Evolutionary conservation across 2,888 invertebrate genomes (phyloP).

Genomic region (Tetramorium bicarinatum): DNA sequence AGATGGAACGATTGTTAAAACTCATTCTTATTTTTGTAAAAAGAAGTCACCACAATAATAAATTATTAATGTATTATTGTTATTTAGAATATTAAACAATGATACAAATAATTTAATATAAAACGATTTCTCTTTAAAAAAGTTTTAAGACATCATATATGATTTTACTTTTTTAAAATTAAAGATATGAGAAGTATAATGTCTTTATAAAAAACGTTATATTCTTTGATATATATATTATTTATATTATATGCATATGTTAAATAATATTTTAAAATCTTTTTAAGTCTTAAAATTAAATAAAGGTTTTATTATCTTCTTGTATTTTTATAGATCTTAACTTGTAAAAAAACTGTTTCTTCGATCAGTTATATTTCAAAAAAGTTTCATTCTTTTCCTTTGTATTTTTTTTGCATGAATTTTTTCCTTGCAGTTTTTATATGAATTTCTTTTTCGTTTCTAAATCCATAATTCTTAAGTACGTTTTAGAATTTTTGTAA

Average conservation of each 20-base stretch:
- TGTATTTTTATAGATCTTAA: neutral
- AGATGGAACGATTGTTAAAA: neutral
- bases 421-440: neutral
- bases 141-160: neutral
- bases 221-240: no score
- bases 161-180: no score
- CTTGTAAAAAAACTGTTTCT: neutral
- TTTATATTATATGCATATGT: neutral
- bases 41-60: neutral
- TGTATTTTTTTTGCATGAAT: neutral
- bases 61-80: neutral
- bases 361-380: neutral
- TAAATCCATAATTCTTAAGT: neutral
- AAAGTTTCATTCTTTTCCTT: neutral
- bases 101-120: neutral
- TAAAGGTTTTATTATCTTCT: neutral
- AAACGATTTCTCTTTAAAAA: slow-evolving; percentile 1
- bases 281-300: neutral
- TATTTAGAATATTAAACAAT: neutral
- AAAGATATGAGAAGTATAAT: no score
- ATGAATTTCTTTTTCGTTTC: neutral
- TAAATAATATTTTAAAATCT: neutral
- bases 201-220: no score
- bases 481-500: neutral
- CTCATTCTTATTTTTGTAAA: neutral